A percentile compares a stretch with the other conserved stretches of the same genome.
Evolutionary conservation across 2,113 vertebrate genomes (phyloP).

Genomic region (Strigops habroptila): DNA sequence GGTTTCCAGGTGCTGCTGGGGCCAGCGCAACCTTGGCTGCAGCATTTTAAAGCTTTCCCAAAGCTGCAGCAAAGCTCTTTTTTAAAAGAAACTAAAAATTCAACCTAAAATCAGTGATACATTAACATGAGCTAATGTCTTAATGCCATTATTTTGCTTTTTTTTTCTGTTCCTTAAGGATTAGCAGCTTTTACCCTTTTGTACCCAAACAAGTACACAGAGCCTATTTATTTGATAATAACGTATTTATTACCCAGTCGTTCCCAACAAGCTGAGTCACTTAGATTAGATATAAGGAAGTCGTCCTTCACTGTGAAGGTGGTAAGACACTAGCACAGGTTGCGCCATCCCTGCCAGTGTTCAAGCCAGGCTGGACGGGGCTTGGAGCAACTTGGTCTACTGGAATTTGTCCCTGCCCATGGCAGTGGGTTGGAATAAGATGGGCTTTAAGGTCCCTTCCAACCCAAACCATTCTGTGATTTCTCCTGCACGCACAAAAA

Average conservation of each 20-base stretch:
- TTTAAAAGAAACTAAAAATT: not conserved
- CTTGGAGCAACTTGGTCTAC: not conserved
- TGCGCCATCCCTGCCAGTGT: not conserved
- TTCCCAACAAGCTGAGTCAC: not conserved
- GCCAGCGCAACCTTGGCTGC: not conserved
- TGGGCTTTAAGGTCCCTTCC: not conserved
- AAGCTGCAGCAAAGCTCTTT: not conserved
- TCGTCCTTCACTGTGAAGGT: not conserved
- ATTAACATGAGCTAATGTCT: not conserved
- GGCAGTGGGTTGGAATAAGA: not conserved
- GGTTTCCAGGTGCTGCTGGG: not conserved
- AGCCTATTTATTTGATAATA: not conserved
- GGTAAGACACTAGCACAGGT: not conserved
- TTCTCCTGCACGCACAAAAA: not conserved
- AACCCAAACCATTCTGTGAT: not conserved
- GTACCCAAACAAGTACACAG: not conserved
- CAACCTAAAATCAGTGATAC: not conserved
- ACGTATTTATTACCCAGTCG: not conserved
- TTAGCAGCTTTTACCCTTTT: not conserved
- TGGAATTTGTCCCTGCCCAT: not conserved
- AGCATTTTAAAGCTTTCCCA: not conserved
- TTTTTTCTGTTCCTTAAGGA: not conserved
- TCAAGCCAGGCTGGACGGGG: not conserved
- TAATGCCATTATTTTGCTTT: not conserved
- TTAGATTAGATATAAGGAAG: not conserved